Evolutionary conservation across 2,113 vertebrate genomes (phyloP).

Genomic region (Harpagus bidentatus): DNA sequence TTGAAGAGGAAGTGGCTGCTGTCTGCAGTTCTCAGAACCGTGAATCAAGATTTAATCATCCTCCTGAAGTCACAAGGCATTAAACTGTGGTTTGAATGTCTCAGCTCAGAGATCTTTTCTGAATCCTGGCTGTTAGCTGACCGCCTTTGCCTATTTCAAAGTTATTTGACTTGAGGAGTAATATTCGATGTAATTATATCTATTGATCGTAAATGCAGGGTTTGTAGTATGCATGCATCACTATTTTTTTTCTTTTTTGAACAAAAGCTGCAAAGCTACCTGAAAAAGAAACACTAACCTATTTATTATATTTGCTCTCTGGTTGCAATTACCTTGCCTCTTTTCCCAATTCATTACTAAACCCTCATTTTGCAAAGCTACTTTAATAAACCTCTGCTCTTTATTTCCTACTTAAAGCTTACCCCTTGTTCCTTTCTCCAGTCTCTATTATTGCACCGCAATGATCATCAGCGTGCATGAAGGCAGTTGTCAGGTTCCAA

Average conservation of each 20-base stretch:
- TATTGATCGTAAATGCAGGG: neutral
- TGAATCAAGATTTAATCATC: constrained; percentile 26
- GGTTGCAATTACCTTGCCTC: neutral
- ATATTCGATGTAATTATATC: neutral
- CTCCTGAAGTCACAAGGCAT: constrained; percentile 7
- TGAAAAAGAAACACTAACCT: neutral
- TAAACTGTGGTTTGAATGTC: neutral
- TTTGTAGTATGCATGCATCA: neutral
- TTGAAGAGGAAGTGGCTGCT: constrained; percentile 22
- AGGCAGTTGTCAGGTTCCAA: neutral
- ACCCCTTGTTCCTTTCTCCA: neutral
- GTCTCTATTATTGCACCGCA: neutral
- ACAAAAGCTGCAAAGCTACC: neutral
- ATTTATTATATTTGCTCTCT: neutral
- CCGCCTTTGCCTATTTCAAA: neutral
- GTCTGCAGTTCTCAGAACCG: neutral
- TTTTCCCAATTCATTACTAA: neutral
- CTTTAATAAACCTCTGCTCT: neutral
- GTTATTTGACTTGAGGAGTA: neutral
- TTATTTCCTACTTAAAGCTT: neutral
- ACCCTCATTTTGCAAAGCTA: neutral
- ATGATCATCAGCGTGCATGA: neutral
- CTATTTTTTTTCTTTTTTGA: neutral
- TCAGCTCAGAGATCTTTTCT: neutral
- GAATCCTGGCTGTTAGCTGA: neutral